These are phyloP conservation scores for Distichodus sexfasciatus DNA, from an alignment of 2,797 vertebrate species.

Conservation along the genomic window DNA sequence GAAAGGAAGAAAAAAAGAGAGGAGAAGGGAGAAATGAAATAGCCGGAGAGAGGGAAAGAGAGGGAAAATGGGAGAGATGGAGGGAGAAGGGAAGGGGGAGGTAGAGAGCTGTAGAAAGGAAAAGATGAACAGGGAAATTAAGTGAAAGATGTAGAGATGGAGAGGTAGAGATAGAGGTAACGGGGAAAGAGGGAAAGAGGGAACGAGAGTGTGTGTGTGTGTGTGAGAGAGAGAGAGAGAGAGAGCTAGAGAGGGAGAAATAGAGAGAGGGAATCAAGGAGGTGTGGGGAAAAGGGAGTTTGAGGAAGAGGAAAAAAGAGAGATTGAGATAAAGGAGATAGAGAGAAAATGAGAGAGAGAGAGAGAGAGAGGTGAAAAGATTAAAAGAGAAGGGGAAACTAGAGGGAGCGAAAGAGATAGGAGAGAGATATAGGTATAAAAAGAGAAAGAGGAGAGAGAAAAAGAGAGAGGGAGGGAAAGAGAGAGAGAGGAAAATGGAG, in stretches of 20 bases:
- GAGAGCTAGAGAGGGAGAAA: too few species aligned
- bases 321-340: not conserved
- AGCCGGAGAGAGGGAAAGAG: constrained; percentile 37
- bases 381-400: not conserved
- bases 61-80: not conserved
- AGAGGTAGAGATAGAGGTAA: not conserved
- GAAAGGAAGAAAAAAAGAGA: constrained; percentile 67
- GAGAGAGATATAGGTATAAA: constrained; percentile 69
- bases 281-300: too few species aligned
- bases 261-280: too few species aligned
- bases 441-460: too few species aligned
- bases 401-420: constrained; percentile 14
- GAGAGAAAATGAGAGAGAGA: too few species aligned
- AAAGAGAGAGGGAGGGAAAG: constrained; percentile 32
- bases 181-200: too few species aligned
- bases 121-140: not conserved
- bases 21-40: too few species aligned
- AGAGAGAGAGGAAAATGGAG: not conserved
- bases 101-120: not conserved
- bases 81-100: not conserved
- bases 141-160: not conserved
- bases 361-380: constrained; percentile 1
- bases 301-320: constrained; percentile 10
- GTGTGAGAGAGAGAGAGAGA: too few species aligned
- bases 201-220: too few species aligned